Evolutionary conservation across 2,888 invertebrate species (phyloP), one percentile per base, ranked within the genome.

Genomic region (Machimus atricapillus): DNA sequence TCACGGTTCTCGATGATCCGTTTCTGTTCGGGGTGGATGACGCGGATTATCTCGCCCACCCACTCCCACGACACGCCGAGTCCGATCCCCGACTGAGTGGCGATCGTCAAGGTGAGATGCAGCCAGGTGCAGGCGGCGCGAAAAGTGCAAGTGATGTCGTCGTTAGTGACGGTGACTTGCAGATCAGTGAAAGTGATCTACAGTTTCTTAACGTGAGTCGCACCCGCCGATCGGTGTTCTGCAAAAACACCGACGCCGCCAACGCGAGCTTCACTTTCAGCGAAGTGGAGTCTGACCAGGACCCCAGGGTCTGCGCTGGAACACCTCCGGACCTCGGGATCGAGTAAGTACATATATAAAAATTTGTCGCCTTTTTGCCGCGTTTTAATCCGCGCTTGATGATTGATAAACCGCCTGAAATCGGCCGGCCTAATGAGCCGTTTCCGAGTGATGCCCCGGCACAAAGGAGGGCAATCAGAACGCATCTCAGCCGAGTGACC

Each of bases 1-100:
- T 93, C n/a, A 93, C 92, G 27, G 90, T 92, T n/a, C 90, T 92
- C 6, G 92, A 92, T 88, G 92, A 92, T 91, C 93, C 92, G 87
- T 92, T 92, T 90, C 89, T 92, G 14, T 91, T 93, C 79, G 92
- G 92, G 87, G 91, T 92, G 88, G 92, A 89, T 82, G 85, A 23
- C 19, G 27, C 9, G 19, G 85, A 85, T 85, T 46, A 85, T 2
- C 74, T 43, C 86, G 46, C 77, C 88, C 86, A 89, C 87, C 79
- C 88, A 88, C 82, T 88, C 88, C 87, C 89, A 87, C 16, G 89
- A 87, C 81, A 40, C 88, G 86, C 88, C 87, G 46, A 74, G 40
- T 31, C 40, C 43, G 73, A 86, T 86, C 37, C 23, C 37, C 74
- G 73, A 56, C 81, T 77, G 52, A 77, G 16, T 77, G n/a, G 23